A percentile compares a stretch with the other conserved stretches of the same genome.
Evolutionary conservation across 2,113 vertebrate genomes (phyloP).

Genomic region (Pachycephala philippinensis): DNA sequence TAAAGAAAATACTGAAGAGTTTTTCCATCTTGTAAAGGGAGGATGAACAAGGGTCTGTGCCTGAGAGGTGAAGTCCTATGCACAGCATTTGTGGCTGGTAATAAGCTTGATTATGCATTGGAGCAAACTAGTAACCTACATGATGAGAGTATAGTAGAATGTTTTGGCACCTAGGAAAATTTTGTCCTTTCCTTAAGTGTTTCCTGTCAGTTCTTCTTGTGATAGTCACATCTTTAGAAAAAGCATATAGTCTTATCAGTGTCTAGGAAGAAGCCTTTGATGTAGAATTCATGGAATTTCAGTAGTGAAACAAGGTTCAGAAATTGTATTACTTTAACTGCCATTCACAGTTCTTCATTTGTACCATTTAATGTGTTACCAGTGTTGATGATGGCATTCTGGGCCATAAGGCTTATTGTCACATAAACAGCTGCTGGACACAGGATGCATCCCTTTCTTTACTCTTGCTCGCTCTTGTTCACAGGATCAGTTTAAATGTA

Average conservation of each 20-base stretch:
- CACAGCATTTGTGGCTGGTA: not conserved
- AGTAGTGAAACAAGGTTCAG: not conserved
- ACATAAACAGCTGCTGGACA: not conserved
- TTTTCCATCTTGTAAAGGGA: not conserved
- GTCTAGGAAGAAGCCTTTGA: not conserved
- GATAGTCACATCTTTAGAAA: not conserved
- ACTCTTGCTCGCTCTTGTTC: not conserved
- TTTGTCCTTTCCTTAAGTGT: not conserved
- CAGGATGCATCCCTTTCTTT: not conserved
- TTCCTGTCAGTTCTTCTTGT: not conserved
- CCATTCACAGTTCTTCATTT: not conserved
- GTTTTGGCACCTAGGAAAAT: not conserved
- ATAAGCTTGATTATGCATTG: not conserved
- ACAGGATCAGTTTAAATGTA: not conserved
- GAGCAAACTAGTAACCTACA: not conserved
- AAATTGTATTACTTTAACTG: not conserved
- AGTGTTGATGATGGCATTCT: not conserved
- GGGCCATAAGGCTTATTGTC: not conserved
- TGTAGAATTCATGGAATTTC: not conserved
- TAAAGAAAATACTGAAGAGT: not conserved
- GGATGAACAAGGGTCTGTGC: not conserved
- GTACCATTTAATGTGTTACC: rapidly evolving
- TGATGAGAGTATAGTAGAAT: not conserved
- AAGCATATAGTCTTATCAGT: not conserved
- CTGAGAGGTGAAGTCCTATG: not conserved